phyloP scores from a whole-genome alignment of 2,113 vertebrate species.

The Tylochromis polylepis region DNA sequence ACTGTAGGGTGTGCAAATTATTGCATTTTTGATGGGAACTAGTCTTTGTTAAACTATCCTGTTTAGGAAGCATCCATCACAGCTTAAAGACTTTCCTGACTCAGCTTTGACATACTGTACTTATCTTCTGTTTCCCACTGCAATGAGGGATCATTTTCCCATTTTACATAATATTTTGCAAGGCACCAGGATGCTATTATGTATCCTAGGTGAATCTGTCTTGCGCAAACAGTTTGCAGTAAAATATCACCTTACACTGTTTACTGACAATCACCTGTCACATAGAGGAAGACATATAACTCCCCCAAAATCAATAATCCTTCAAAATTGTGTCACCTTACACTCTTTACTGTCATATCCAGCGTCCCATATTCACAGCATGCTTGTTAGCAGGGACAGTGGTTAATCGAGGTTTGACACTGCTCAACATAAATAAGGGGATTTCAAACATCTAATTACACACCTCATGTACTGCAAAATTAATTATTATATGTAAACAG shows the following conservation, averaged over 20 bases:
- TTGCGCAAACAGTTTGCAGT: not conserved
- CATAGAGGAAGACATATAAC: not conserved
- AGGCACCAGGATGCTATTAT: not conserved
- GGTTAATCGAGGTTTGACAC: conserved; percentile 22
- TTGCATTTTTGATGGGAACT: not conserved
- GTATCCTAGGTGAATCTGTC: not conserved
- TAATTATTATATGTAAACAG: conserved; percentile 6
- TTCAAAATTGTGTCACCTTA: not conserved
- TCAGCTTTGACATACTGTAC: not conserved
- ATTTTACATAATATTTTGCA: not conserved
- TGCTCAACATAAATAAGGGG: not conserved
- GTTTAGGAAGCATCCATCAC: not conserved
- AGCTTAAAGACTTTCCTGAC: not conserved
- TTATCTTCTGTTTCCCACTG: not conserved
- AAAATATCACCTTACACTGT: not conserved
- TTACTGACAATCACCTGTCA: conserved; percentile 9
- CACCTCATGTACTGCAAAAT: conserved; percentile 5
- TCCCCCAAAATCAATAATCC: not conserved
- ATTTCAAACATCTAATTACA: conserved; percentile 48
- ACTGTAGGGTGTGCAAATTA: not conserved
- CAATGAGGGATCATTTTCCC: not conserved
- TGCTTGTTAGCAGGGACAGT: not conserved
- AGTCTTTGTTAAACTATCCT: not conserved
- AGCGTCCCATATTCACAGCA: not conserved
- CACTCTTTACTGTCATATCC: not conserved